A percentile compares a stretch with the other conserved stretches of the same genome.
Evolutionary conservation across 1,140 invertebrate genomes (phyloP).

Genomic region (Procambarus virginalis): DNA sequence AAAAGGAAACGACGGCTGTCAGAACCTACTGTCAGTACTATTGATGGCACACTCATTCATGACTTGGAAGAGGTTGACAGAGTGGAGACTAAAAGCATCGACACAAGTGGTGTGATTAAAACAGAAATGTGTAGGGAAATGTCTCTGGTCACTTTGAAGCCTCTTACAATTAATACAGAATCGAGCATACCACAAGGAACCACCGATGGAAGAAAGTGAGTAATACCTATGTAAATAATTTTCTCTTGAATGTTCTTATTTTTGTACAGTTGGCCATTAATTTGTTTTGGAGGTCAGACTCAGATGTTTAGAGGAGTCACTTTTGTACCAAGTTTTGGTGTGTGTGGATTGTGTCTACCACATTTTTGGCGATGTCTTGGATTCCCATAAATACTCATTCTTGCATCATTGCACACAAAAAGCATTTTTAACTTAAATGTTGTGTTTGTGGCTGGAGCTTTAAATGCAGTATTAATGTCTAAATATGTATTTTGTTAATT

Average conservation of each 20-base stretch:
- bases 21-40: constrained; percentile 37
- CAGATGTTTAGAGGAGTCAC: too few relatives aligned
- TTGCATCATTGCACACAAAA: too few relatives aligned
- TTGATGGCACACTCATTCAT: background rate
- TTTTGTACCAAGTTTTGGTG: too few relatives aligned
- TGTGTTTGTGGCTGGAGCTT: too few relatives aligned
- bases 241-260: background rate
- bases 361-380: too few relatives aligned
- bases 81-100: background rate
- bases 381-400: too few relatives aligned
- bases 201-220: constrained; percentile 18
- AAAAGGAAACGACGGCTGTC: constrained; percentile 47
- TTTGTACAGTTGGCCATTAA: too few relatives aligned
- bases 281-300: too few relatives aligned
- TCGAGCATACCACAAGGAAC: background rate
- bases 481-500: too few relatives aligned
- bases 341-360: too few relatives aligned
- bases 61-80: background rate
- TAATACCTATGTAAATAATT: background rate
- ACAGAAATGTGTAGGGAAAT: background rate
- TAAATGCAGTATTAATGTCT: too few relatives aligned
- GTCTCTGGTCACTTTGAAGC: constrained; percentile 13
- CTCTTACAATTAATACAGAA: constrained; percentile 31
- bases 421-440: too few relatives aligned
- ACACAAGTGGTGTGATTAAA: background rate